phyloP scores from a whole-genome alignment of 2,797 vertebrate genomes.

The Menidia menidia region DNA sequence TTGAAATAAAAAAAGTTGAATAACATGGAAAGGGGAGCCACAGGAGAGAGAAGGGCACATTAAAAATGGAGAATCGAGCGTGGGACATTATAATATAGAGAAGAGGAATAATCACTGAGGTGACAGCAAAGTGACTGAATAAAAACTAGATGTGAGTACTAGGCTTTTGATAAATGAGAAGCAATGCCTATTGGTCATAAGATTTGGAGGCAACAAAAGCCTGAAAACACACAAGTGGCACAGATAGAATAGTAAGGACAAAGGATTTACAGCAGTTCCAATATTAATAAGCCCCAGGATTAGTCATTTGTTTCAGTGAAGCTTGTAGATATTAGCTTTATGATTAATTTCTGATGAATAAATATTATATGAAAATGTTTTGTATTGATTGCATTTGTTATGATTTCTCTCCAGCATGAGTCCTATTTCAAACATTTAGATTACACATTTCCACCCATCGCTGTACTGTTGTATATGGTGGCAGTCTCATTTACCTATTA shows the following conservation, averaged over 20 bases:
- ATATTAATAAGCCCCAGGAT: slow-evolving; percentile 53
- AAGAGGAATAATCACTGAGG: slow-evolving; percentile 46
- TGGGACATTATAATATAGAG: slow-evolving; percentile 17
- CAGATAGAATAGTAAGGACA: slow-evolving; percentile 20
- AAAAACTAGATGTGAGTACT: slow-evolving; percentile 54
- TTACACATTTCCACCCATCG: not conserved
- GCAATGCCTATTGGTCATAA: slow-evolving; percentile 50
- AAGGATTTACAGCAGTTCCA: slow-evolving; percentile 38
- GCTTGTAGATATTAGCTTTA: slow-evolving; percentile 48
- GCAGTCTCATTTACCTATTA: slow-evolving; percentile 5
- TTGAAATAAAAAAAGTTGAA: slow-evolving; percentile 4
- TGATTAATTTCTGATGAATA: slow-evolving; percentile 16
- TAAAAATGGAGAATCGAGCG: not conserved
- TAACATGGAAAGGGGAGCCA: slow-evolving; percentile 13
- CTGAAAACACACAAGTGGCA: slow-evolving; percentile 29
- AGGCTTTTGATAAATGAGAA: slow-evolving; percentile 41
- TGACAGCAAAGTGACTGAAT: slow-evolving; percentile 54
- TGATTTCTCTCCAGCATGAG: not conserved
- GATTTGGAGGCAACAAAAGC: slow-evolving; percentile 45
- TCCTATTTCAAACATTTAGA: not conserved
- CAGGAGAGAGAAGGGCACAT: slow-evolving; percentile 6
- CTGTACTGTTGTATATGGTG: not conserved
- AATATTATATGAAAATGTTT: slow-evolving; percentile 31
- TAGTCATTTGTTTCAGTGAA: slow-evolving; percentile 58
- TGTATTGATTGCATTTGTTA: slow-evolving; percentile 17